Evolutionary conservation across 2,888 invertebrate genomes (phyloP).

Genomic region (Hesperia comma): DNA sequence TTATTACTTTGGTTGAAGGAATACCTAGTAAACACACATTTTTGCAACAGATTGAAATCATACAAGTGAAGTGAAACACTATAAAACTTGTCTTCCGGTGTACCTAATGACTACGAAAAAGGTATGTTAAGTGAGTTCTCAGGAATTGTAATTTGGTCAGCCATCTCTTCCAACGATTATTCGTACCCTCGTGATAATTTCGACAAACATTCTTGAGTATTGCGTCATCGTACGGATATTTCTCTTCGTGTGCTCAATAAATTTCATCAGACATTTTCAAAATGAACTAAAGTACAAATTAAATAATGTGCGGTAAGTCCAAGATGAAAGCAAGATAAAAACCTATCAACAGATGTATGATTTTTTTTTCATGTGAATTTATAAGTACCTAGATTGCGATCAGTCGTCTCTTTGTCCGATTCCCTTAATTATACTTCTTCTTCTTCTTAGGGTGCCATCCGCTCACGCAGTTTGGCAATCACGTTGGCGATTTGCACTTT

Average conservation of each 20-base stretch:
- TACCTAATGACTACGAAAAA: conserved; percentile 21
- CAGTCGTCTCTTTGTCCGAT: neutral
- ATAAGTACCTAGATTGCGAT: too few species aligned
- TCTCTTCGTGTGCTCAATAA: conserved; percentile 4
- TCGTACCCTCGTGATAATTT: neutral
- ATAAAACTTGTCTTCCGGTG: conserved; percentile 30
- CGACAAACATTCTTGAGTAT: conserved; percentile 10
- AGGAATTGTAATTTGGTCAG: conserved; percentile 21
- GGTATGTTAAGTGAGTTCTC: conserved; percentile 13
- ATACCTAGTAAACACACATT: too few species aligned
- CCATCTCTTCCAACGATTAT: conserved; percentile 6
- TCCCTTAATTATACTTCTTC: neutral
- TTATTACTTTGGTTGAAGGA: too few species aligned
- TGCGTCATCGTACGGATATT: conserved; percentile 4
- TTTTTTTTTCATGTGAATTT: too few species aligned
- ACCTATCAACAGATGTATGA: too few species aligned
- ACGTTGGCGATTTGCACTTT: too few species aligned
- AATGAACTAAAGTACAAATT: too few species aligned
- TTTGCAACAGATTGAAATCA: conserved; percentile 32
- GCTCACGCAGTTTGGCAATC: too few species aligned
- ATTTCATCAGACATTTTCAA: conserved; percentile 9
- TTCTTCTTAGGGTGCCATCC: too few species aligned
- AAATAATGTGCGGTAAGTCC: too few species aligned
- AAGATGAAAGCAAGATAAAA: too few species aligned
- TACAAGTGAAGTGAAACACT: conserved; percentile 28